A percentile compares a stretch with the other conserved stretches of the same genome.
Conservation (phyloP, 2,113 vertebrate genomes). For the Corynorhinus townsendii region DNA sequence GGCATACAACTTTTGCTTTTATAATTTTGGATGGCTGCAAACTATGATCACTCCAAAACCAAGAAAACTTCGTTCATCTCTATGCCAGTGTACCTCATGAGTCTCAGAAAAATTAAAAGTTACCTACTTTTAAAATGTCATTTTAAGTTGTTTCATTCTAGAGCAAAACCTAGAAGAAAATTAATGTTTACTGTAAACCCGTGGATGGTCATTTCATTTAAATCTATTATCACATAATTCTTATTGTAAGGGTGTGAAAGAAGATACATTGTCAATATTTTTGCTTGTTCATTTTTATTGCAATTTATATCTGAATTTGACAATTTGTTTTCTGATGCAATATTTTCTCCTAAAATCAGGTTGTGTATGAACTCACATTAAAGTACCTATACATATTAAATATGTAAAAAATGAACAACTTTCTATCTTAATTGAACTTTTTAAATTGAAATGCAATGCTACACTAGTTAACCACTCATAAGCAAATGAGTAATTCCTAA, state of each 20-base stretch:
- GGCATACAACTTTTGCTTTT: background rate
- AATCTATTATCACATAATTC: background rate
- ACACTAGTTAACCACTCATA: constrained; percentile 30
- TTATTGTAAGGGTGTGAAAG: background rate
- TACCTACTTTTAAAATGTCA: background rate
- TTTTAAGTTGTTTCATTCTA: background rate
- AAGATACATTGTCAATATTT: background rate
- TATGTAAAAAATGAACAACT: background rate
- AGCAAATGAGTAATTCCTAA: constrained; percentile 46
- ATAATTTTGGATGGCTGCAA: background rate
- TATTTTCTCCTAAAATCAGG: constrained; percentile 35
- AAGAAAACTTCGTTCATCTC: background rate
- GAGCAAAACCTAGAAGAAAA: background rate
- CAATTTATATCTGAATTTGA: constrained; percentile 12
- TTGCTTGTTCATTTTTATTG: constrained; percentile 2
- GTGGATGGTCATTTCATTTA: background rate
- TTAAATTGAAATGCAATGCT: constrained; percentile 42
- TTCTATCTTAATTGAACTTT: constrained; percentile 34
- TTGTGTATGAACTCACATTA: background rate
- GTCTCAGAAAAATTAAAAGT: background rate
- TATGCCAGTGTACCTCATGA: background rate
- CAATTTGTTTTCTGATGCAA: constrained; percentile 11
- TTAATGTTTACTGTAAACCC: background rate
- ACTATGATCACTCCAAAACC: background rate
- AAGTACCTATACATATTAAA: constrained; percentile 19